phyloP scores from a whole-genome alignment of 2,888 invertebrate genomes.

The Drosophila niveifrons region DNA sequence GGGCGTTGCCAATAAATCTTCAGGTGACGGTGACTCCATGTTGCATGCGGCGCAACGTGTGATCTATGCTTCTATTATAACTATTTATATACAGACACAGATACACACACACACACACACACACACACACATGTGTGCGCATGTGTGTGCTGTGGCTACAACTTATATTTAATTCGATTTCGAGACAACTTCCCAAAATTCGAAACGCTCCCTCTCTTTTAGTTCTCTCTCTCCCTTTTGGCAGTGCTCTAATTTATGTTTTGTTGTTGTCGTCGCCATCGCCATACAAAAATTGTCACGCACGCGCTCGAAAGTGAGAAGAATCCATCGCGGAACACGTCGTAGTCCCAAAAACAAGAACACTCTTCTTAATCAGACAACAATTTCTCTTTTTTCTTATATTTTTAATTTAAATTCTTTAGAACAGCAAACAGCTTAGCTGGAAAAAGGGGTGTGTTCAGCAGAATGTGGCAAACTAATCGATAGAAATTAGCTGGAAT shows the following conservation, averaged over 20 bases:
- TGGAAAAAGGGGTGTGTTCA: conserved; percentile 45
- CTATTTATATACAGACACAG: conserved; percentile 71
- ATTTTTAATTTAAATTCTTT: conserved; percentile 30
- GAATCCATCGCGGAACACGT: conserved; percentile 53
- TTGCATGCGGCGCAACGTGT: conserved; percentile 83
- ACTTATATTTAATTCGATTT: conserved; percentile 74
- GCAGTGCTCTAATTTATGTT: conserved; percentile 69
- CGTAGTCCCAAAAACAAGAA: conserved; percentile 20
- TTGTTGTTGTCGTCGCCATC: conserved; percentile 66
- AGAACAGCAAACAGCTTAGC: conserved; percentile 43
- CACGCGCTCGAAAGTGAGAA: conserved; percentile 54
- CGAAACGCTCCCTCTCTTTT: conserved; percentile 23
- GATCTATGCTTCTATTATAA: conserved; percentile 84
- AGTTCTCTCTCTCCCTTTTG: conserved; percentile 6
- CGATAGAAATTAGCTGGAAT: background rate
- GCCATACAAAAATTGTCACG: conserved; percentile 69
- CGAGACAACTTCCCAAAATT: conserved; percentile 34
- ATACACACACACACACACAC: conserved; percentile 20
- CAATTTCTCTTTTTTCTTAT: conserved; percentile 13
- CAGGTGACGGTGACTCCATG: conserved; percentile 83
- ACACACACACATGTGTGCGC: conserved; percentile 36
- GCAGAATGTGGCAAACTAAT: background rate
- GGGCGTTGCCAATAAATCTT: conserved; percentile 85
- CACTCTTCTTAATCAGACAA: conserved; percentile 46
- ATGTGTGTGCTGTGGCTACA: conserved; percentile 53